These are phyloP conservation scores for Climacteris rufus DNA, from an alignment of 2,113 vertebrate genomes.

Conservation along the genomic window DNA sequence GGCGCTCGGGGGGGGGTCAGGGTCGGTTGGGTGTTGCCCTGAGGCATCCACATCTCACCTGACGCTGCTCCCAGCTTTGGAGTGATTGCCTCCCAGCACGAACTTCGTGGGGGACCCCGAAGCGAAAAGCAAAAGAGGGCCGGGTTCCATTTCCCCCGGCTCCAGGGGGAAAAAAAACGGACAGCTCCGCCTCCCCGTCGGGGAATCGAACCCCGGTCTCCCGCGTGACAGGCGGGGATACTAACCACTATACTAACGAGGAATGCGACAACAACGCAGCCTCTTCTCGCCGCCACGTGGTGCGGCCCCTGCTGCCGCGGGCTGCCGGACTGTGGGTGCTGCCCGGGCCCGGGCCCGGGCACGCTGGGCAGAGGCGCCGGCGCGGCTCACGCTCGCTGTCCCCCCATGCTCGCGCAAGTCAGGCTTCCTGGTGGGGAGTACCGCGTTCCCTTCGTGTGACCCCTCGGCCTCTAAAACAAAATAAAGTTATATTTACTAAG, in stretches of 20 bases:
- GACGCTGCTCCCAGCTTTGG: accelerated
- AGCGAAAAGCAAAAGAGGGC: accelerated
- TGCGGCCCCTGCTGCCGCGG: accelerated
- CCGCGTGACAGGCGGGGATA: conserved; percentile 62
- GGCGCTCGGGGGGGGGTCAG: accelerated
- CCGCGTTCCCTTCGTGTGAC: background rate
- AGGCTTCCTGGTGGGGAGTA: too few relatives aligned
- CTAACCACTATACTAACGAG: conserved; percentile 60
- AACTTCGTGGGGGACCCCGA: accelerated
- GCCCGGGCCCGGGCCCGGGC: background rate
- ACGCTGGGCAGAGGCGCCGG: background rate
- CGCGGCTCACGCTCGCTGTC: too few relatives aligned
- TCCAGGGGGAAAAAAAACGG: accelerated
- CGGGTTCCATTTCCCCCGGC: accelerated
- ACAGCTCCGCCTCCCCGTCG: background rate
- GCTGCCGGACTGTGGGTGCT: accelerated
- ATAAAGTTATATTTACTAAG: accelerated
- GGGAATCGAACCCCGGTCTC: conserved; percentile 50
- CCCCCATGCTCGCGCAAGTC: too few relatives aligned
- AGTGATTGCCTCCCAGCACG: accelerated
- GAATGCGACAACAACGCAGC: too few relatives aligned
- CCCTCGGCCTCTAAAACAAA: background rate
- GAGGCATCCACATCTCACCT: accelerated
- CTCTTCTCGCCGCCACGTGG: accelerated
- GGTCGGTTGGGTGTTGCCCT: accelerated